phyloP scores from a whole-genome alignment of 2,888 invertebrate genomes.

The Anoncus sp. region DNA sequence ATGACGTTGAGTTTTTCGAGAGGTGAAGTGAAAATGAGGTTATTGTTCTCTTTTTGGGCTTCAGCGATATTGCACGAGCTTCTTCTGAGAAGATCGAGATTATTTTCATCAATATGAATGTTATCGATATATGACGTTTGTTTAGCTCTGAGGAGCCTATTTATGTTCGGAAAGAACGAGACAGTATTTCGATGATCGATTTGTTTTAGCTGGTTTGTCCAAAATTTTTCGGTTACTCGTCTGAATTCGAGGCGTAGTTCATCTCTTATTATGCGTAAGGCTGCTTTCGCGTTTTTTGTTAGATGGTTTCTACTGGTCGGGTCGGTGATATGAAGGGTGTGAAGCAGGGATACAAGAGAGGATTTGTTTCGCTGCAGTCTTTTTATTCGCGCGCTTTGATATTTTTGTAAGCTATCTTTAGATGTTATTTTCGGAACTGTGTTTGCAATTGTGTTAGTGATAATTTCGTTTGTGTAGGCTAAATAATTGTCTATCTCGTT shows the following conservation, averaged over 20 bases:
- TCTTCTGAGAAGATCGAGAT: neutral
- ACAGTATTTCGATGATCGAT: conserved; percentile 38
- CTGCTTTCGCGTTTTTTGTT: neutral
- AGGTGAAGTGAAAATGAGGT: conserved; percentile 14
- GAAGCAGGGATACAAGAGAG: neutral
- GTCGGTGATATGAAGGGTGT: neutral
- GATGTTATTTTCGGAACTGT: conserved; percentile 1
- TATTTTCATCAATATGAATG: neutral
- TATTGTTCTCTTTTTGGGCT: neutral
- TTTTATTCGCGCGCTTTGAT: neutral
- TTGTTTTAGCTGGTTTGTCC: conserved; percentile 24
- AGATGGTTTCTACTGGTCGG: neutral
- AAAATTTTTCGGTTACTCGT: conserved; percentile 3
- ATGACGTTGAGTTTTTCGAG: conserved; percentile 45
- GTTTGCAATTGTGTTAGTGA: neutral
- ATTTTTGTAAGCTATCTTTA: neutral
- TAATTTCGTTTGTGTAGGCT: neutral
- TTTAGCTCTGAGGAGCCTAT: conserved; percentile 40
- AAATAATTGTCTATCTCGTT: conserved; percentile 2
- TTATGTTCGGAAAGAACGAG: conserved; percentile 50
- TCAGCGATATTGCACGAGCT: conserved; percentile 9
- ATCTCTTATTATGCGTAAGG: neutral
- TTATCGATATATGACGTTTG: neutral
- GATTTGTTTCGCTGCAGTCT: conserved; percentile 5
- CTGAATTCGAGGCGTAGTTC: neutral